Conservation (phyloP, 2,888 invertebrate species). For the Rutpela maculata region DNA sequence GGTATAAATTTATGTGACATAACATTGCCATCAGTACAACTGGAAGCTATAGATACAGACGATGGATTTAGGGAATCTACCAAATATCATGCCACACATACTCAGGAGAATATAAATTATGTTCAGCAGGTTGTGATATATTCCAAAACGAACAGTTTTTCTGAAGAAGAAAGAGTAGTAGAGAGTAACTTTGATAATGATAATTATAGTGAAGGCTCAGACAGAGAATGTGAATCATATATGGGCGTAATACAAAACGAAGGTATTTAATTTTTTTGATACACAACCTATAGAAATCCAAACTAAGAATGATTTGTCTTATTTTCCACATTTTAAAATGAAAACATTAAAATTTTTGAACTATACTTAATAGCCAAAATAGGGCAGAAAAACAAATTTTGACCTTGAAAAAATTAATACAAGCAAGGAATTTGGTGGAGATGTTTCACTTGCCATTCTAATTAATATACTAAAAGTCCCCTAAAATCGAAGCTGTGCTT, state of each 20-base stretch:
- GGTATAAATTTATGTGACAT: background rate
- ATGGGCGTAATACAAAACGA: background rate
- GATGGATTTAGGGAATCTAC: background rate
- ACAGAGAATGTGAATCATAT: background rate
- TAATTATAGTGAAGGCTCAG: background rate
- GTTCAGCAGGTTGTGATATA: slow-evolving; percentile 10
- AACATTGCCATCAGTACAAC: background rate
- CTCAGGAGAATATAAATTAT: slow-evolving; percentile 8
- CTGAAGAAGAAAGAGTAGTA: background rate
- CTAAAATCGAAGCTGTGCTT: too few relatives aligned
- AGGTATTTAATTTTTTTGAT: background rate
- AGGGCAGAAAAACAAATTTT: too few relatives aligned
- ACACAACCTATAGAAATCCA: too few relatives aligned
- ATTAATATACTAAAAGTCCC: too few relatives aligned
- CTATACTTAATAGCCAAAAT: too few relatives aligned
- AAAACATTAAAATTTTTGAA: too few relatives aligned
- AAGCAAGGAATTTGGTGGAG: too few relatives aligned
- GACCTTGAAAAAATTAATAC: too few relatives aligned
- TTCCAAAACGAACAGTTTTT: background rate
- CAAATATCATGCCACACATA: background rate
- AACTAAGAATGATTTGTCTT: too few relatives aligned
- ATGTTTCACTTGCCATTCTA: too few relatives aligned
- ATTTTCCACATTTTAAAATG: too few relatives aligned
- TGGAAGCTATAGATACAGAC: background rate
- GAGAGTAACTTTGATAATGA: background rate